Conservation (phyloP, 2,888 invertebrate species). For the Acrobasis repandana region DNA sequence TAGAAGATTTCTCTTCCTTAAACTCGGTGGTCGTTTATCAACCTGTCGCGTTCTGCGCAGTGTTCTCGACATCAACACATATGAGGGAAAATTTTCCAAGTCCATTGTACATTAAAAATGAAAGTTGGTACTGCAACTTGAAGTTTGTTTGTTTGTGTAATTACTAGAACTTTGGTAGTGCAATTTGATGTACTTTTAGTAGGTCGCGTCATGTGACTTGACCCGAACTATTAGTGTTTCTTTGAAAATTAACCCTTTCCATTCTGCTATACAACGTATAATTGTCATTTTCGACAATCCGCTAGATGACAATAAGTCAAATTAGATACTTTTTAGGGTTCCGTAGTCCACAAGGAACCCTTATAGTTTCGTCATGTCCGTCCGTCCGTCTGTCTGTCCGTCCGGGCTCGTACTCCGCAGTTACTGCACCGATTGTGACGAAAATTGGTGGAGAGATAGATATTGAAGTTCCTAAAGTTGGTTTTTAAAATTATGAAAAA, state of each 20-base stretch:
- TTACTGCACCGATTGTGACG: too few relatives aligned
- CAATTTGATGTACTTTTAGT: background rate
- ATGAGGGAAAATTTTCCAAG: conserved; percentile 16
- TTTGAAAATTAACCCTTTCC: background rate
- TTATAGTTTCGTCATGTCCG: too few relatives aligned
- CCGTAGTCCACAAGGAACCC: too few relatives aligned
- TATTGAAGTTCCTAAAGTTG: too few relatives aligned
- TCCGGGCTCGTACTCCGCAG: too few relatives aligned
- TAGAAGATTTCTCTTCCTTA: conserved; percentile 22
- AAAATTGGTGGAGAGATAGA: too few relatives aligned
- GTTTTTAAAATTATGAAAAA: too few relatives aligned
- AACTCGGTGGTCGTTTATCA: conserved; percentile 20
- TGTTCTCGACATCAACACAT: background rate
- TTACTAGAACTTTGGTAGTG: conserved; percentile 6
- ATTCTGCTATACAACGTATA: too few relatives aligned
- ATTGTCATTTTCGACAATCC: too few relatives aligned
- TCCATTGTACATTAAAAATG: conserved; percentile 22
- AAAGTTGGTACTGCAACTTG: conserved; percentile 16
- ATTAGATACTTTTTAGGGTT: too few relatives aligned
- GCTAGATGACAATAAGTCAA: too few relatives aligned
- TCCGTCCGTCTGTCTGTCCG: too few relatives aligned
- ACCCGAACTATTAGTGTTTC: background rate
- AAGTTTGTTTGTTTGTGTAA: conserved; percentile 21
- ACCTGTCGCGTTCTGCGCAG: background rate
- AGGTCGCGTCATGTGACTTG: background rate